Base-by-base conservation (phyloP, 1,140 invertebrate genomes). In the Solenopsis fugax region DNA sequence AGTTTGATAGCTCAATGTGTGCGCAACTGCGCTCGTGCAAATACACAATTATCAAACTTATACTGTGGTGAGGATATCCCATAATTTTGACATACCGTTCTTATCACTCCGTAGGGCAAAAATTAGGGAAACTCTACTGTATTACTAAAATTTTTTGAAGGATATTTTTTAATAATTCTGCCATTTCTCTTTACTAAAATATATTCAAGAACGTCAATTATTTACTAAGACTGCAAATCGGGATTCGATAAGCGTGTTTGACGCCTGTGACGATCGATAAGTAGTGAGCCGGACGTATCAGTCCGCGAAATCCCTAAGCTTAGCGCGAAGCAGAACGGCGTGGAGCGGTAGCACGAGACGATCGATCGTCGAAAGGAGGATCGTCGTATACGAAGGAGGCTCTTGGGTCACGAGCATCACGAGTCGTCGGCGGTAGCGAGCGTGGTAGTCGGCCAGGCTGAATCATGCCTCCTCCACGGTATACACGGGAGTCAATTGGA, bases 401-500 rank as follows among this genome's bases (percentile, higher is more conserved):
- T 81, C 89, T 58, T 41, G 41, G 90, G 90, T 91, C 90, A 91
- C 89, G 90, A 91, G 82, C 86, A 90, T 88, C 90, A 88, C 87
- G 89, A 90, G 87, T 80, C 73, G 76, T 52, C 89, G 86, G 89
- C 84, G 58, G 89, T 91, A 91, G 89, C 90, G 77, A 88, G 69
- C 86, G 87, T 90, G 89, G 89, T 90, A 91, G 90, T 90, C 90
- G 84, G 52, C 76, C 87, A 48, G 77, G 84, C 67, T 91, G 90
- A 91, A 91, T 91, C 90, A 90, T 91, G 90, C 89, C 78, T 87
- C 78, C 87, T 84, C 50, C 84, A 73, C 67, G 67, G 87, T 91
- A 90, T 89, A 89, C 85, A 91, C 89, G 77, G 90, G 90, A 90
- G 89, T 90, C 90, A 91, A 91, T 91, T 91, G 90, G 90, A 91